Conservation (phyloP, 2,888 invertebrate species). For the Lasioglossum zephyrum region DNA sequence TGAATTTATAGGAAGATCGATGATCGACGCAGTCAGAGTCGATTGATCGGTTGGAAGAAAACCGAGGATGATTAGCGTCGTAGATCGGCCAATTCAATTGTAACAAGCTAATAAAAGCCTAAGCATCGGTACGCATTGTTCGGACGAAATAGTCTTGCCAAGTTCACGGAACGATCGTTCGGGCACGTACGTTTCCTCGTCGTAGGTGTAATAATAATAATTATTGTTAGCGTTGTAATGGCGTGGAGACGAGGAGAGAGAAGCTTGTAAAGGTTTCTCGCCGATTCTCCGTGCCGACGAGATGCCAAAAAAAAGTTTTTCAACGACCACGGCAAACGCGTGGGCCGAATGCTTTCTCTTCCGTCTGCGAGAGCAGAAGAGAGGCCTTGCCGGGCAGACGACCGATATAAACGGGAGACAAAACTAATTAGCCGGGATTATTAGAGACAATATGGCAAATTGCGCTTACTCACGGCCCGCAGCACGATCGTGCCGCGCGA, state of each 20-base stretch:
- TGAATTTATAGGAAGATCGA: not conserved
- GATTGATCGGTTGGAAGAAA: not conserved
- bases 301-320: slow-evolving; percentile 26
- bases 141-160: not conserved
- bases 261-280: not conserved
- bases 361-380: slow-evolving; percentile 52
- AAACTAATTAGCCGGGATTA: slow-evolving; percentile 77
- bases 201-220: slow-evolving; percentile 5
- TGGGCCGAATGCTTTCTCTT: slow-evolving; percentile 71
- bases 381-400: slow-evolving; percentile 46
- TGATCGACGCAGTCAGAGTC: not conserved
- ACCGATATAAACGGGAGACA: slow-evolving; percentile 72
- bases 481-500: slow-evolving; percentile 73
- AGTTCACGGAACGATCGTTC: not conserved
- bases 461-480: slow-evolving; percentile 72
- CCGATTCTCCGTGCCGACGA: slow-evolving; percentile 2
- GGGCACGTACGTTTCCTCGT: not conserved
- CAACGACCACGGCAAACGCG: slow-evolving; percentile 35
- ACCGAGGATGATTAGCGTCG: not conserved
- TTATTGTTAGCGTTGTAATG: slow-evolving; percentile 9
- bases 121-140: slow-evolving; percentile 1
- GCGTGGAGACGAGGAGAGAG: not conserved
- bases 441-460: slow-evolving; percentile 79
- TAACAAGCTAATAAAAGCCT: not conserved
- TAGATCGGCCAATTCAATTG: slow-evolving; percentile 1